Evolutionary conservation across 2,888 invertebrate species (phyloP), one percentile per base, ranked within the genome.

Genomic region (Calameuta filiformis): DNA sequence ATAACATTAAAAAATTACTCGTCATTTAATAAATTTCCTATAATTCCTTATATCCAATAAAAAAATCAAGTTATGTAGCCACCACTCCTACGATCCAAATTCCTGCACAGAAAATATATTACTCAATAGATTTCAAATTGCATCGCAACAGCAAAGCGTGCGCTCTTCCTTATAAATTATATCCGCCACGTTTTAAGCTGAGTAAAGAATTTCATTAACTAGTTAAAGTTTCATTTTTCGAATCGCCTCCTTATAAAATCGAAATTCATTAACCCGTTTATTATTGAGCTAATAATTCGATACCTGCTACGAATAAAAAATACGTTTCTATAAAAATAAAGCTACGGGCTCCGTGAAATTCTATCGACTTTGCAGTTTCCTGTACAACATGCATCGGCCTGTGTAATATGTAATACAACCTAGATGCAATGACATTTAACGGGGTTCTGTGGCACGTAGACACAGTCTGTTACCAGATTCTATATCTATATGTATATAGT

Each of bases 371-470:
- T 73, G 73, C 40, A 76, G 68, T n/a, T 23, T n/a, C 34, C 76
- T 76, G 71, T 76, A 77, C 68, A 11, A 34, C 68, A 75, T 69
- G 69, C 40, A 74, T 77, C 37, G 74, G 73, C 56, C 75, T 69
- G 56, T 77, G 75, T 75, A 75, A 78, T 71, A 75, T 75, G 78
- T 78, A 78, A 75, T 75, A 69, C 75, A 77, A 76, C 76, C 76
- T 75, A 78, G 78, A 71, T 73, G 73, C 76, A 78, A 35, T 78
- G 78, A 78, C 78, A 78, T 78, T 78, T 78, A 78, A 76, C 78
- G 73, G 68, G 73, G 73, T 76, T 75, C 75, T 76, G 76, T 75
- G 35, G 69, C 23, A 56, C 56, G 56, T 56, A 56, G 23, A 56
- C 56, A 23, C 9, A 56, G 56, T 23, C 56, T 56, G 56, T 40